Base-by-base conservation (phyloP, 2,888 invertebrate species). In the Fragum whitleyi region DNA sequence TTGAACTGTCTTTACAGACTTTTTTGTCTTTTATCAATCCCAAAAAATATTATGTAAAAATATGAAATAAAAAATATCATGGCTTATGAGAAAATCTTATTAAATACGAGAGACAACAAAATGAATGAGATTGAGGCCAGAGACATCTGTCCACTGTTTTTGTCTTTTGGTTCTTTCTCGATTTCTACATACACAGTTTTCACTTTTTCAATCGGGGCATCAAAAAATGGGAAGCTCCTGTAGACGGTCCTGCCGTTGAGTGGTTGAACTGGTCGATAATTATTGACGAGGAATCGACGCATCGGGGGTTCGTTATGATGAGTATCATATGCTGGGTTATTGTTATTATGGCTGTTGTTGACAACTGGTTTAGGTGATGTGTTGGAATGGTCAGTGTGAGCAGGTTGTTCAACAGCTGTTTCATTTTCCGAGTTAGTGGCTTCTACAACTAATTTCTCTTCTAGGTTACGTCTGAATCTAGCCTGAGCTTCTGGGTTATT, bases 221-320 rank as follows among this genome's bases (percentile, higher is more conserved):
- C 71, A 29, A 85, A 82, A 70, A 85, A 85, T 23, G 85, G 77
- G 47, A 91, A 93, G 81, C 91, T 92, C 26, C 92, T 81, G 79
- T 90, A 88, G 6, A 93, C 88, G 0, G 62, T 68, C 28, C 93
- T 85, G 39, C 85, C 89, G 75, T 92, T 88, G 19, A 92, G 83
- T 11, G 91, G 91, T 79, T 92, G 92, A 2, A 92, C 88, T 5
- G 91, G 92, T 21, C 93, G 79, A 83, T 84, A 92, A 74, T 93
- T 93, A 85, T 92, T 89, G 28, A 91, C 90, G 23, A 91, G 73
- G 26, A 73, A 79, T 57, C 89, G 85, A 51, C 89, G 86, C 0
- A 84, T 71, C 74, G 84, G 81, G 70, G 84, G 85, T 23, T 57
- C 55, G 21, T 86, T 77, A 51, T 74, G 47, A 47, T 47, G 79